Evolutionary conservation across 2,113 vertebrate species (phyloP).

Genomic region (Cephalopholis sonnerati): DNA sequence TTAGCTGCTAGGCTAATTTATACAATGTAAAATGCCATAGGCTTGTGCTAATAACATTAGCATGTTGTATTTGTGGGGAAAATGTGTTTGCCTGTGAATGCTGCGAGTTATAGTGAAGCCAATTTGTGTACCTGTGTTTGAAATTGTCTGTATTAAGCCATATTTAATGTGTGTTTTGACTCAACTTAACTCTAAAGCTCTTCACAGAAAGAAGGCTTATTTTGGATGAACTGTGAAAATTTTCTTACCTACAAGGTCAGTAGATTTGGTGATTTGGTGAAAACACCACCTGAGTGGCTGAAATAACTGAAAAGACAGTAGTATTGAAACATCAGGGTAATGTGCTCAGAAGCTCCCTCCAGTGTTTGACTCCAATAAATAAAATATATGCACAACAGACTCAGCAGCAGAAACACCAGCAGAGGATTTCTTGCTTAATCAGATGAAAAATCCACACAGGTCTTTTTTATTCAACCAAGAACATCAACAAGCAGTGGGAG

Average conservation of each 20-base stretch:
- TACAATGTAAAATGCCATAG: too few relatives aligned
- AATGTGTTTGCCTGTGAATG: too few relatives aligned
- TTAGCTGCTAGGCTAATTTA: too few relatives aligned
- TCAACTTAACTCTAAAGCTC: too few relatives aligned
- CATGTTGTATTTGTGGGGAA: too few relatives aligned
- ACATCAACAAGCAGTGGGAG: not conserved
- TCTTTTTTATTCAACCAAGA: not conserved
- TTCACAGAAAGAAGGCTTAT: too few relatives aligned
- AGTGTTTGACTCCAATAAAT: conserved; percentile 23
- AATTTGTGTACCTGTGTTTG: too few relatives aligned
- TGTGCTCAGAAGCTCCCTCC: conserved; percentile 34
- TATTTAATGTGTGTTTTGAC: too few relatives aligned
- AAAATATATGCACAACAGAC: conserved; percentile 13
- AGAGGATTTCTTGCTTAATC: not conserved
- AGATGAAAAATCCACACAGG: not conserved
- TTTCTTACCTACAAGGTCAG: not conserved
- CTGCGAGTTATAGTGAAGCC: too few relatives aligned
- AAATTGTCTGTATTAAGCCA: too few relatives aligned
- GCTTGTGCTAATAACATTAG: too few relatives aligned
- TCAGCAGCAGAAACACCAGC: not conserved
- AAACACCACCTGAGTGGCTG: not conserved
- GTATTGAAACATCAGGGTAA: not conserved
- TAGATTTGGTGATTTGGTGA: not conserved
- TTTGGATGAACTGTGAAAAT: not conserved
- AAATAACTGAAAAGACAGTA: not conserved